These are phyloP conservation scores for Microchirus variegatus DNA, from an alignment of 2,797 vertebrate species.

Conservation along the genomic window DNA sequence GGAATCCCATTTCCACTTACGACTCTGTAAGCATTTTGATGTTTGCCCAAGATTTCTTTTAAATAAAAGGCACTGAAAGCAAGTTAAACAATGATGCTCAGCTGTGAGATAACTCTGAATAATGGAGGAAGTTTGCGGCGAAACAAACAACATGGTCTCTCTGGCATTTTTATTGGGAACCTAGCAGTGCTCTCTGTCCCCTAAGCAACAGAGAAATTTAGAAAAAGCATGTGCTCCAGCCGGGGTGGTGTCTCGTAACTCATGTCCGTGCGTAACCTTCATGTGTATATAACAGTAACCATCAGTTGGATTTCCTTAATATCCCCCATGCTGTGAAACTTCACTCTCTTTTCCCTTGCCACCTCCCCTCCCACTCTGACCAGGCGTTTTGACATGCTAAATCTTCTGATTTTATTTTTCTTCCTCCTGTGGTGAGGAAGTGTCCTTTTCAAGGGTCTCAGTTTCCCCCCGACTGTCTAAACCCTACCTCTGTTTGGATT, in stretches of 20 bases:
- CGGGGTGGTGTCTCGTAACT: conserved; percentile 51
- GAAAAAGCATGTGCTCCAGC: conserved; percentile 76
- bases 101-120: conserved; percentile 14
- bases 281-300: conserved; percentile 51
- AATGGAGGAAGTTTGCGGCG: conserved; percentile 11
- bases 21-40: conserved; percentile 49
- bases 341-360: conserved; percentile 64
- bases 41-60: conserved; percentile 48
- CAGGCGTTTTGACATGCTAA: conserved; percentile 85
- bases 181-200: conserved; percentile 68
- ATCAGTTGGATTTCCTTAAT: conserved; percentile 82
- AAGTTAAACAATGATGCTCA: conserved; percentile 33
- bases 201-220: conserved; percentile 80
- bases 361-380: conserved; percentile 56
- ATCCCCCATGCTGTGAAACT: conserved; percentile 77
- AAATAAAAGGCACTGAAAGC: conserved; percentile 26
- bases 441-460: conserved; percentile 85
- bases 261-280: conserved; percentile 11
- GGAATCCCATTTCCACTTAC: conserved; percentile 60
- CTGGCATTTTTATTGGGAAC: conserved; percentile 72
- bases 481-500: conserved; percentile 83
- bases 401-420: conserved; percentile 87
- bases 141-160: conserved; percentile 29
- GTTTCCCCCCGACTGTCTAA: conserved; percentile 77
- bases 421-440: conserved; percentile 87